A percentile compares a stretch with the other conserved stretches of the same genome.
phyloP scores from a whole-genome alignment of 1,140 invertebrate genomes.

The Sinonovacula constricta region DNA sequence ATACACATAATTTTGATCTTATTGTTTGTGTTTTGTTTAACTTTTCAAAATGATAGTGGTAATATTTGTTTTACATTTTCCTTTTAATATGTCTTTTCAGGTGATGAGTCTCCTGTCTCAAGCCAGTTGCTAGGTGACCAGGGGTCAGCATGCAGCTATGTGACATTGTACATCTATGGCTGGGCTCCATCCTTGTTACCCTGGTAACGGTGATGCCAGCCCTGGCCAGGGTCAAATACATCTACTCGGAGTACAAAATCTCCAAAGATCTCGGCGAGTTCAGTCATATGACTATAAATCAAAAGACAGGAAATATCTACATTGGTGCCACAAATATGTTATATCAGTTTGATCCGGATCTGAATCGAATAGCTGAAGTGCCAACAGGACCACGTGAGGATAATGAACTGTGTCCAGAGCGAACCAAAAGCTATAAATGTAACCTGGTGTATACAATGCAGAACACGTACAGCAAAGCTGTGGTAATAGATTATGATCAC shows the following conservation, averaged over 20 bases:
- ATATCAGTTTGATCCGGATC: constrained; percentile 92
- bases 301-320: constrained; percentile 93
- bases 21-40: no score
- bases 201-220: not conserved
- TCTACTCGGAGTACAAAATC: not conserved
- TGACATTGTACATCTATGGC: no score
- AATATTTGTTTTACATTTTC: no score
- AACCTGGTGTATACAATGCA: constrained; percentile 81
- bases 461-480: constrained; percentile 96
- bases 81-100: no score
- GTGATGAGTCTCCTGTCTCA: no score
- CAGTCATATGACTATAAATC: constrained; percentile 90
- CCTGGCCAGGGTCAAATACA: not conserved
- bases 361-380: constrained; percentile 87
- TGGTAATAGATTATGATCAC: constrained; percentile 95
- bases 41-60: no score
- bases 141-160: no score
- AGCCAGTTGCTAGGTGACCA: no score
- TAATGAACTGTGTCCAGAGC: constrained; percentile 87
- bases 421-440: constrained; percentile 23
- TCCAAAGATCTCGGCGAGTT: not conserved
- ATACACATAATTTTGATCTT: no score
- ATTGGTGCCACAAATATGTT: constrained; percentile 96
- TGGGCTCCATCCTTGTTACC: no score
- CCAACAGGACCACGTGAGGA: constrained; percentile 94